A percentile compares a stretch with the other conserved stretches of the same genome.
Evolutionary conservation across 2,797 vertebrate genomes (phyloP).

Genomic region (Arnoldichthys spilopterus): DNA sequence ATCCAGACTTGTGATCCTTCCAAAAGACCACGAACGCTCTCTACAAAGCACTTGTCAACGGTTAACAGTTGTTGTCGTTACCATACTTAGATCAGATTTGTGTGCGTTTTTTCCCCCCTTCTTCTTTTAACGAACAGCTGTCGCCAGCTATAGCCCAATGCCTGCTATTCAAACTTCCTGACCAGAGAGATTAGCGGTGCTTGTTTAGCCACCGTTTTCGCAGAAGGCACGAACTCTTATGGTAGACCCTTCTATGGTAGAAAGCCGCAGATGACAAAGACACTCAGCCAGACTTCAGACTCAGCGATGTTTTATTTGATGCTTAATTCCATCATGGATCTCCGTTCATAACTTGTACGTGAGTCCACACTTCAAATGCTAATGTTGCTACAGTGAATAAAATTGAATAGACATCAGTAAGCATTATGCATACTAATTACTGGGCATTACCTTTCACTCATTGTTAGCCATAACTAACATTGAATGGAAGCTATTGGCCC

Average conservation of each 20-base stretch:
- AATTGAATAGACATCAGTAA: not conserved
- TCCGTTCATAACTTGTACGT: not conserved
- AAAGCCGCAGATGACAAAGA: constrained; percentile 34
- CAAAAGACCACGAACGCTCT: constrained; percentile 67
- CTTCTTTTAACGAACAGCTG: constrained; percentile 69
- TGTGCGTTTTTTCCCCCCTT: constrained; percentile 51
- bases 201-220: constrained; percentile 74
- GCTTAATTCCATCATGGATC: constrained; percentile 21
- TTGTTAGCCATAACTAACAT: not conserved
- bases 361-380: not conserved
- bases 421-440: not conserved
- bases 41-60: constrained; percentile 81
- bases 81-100: constrained; percentile 74
- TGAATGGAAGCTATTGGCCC: too few relatives aligned
- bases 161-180: constrained; percentile 77
- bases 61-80: constrained; percentile 76
- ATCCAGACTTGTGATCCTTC: constrained; percentile 78
- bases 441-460: not conserved
- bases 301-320: constrained; percentile 35
- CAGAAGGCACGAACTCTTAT: constrained; percentile 77
- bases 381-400: not conserved
- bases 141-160: constrained; percentile 69
- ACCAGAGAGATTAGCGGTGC: constrained; percentile 80
- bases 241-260: constrained; percentile 64
- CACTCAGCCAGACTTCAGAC: constrained; percentile 29